Evolutionary conservation across 2,888 invertebrate species (phyloP), one percentile per base, ranked within the genome.

Genomic region (Synergus itoensis): DNA sequence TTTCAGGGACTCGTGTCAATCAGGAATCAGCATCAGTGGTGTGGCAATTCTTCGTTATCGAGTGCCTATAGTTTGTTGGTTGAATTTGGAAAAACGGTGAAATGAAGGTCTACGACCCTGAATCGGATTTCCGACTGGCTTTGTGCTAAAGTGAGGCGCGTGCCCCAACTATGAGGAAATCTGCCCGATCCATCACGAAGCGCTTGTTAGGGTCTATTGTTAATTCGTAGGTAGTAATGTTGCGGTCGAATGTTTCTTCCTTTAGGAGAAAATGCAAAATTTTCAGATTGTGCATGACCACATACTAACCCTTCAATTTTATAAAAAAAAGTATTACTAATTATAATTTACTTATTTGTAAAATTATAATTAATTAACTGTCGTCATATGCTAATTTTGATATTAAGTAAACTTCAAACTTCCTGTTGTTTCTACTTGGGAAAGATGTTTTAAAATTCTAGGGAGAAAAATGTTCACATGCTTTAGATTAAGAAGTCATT

Each of bases 401-500:
- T n/a, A 57, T 14, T 2, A 18, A 16, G 12, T 12, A 57, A 57
- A 57, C 16, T 57, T 14, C 18, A 57, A 57, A 57, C 5, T 5
- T 36, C 36, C 36, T 57, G 28, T 3, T 28, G 28, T 28, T 28
- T 28, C 11, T n/a, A n/a, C n/a, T n/a, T n/a, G n/a, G n/a, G 12
- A 67, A 45, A 45, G 14, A 18, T 18, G 21, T 18, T 67, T 45
- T 41, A 5, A 21, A 12, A 67, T 14, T 45, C 1, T 18, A 45
- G 5, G 53, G 11, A 73, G 48, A 53, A n/a, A 73, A 40, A 40
- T 73, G 53, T 57, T n/a, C 53, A 57, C 53, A 21, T 28, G n/a
- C 48, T 4, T 73, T 73, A 36, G 87, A 89, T 90, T 88, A 88
- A 88, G 86, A 89, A 90, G 90, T 90, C 88, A 87, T 88, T 88